These are phyloP conservation scores for Auanema freiburgensis DNA, from an alignment of 2,888 invertebrate species.

Conservation along the genomic window DNA sequence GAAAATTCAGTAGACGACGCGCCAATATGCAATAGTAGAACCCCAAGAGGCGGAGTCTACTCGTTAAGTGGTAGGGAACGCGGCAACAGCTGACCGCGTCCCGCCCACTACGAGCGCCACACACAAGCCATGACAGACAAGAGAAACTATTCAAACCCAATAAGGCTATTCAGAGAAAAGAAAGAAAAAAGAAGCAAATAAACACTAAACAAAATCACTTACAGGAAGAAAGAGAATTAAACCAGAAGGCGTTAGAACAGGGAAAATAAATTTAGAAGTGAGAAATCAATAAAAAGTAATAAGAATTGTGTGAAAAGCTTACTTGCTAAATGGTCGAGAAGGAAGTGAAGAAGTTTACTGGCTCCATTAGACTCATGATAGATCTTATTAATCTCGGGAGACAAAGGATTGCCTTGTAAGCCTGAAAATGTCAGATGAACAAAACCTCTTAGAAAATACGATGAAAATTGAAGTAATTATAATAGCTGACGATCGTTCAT, in stretches of 20 bases:
- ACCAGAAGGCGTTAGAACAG: neutral
- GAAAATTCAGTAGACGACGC: too few relatives aligned
- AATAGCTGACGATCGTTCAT: too few relatives aligned
- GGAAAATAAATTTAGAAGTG: neutral
- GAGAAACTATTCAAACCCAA: neutral
- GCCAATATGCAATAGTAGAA: too few relatives aligned
- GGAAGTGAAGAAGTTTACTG: slow-evolving; percentile 86
- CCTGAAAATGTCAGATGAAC: slow-evolving; percentile 55
- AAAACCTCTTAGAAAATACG: neutral
- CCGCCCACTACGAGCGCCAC: too few relatives aligned
- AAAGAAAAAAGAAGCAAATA: slow-evolving; percentile 1
- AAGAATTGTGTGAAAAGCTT: slow-evolving; percentile 65
- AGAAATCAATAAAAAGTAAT: neutral
- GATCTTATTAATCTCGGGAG: slow-evolving; percentile 85
- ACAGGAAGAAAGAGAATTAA: neutral
- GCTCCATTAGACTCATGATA: slow-evolving; percentile 93
- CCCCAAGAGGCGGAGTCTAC: too few relatives aligned
- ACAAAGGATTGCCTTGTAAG: slow-evolving; percentile 81
- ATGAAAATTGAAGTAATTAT: neutral
- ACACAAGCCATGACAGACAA: too few relatives aligned
- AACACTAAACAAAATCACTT: neutral
- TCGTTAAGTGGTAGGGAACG: too few relatives aligned
- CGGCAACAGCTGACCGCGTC: too few relatives aligned
- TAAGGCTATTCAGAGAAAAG: neutral
- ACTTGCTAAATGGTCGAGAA: slow-evolving; percentile 95